These are phyloP conservation scores for Passer montanus DNA, from an alignment of 2,113 vertebrate genomes.

Conservation along the genomic window DNA sequence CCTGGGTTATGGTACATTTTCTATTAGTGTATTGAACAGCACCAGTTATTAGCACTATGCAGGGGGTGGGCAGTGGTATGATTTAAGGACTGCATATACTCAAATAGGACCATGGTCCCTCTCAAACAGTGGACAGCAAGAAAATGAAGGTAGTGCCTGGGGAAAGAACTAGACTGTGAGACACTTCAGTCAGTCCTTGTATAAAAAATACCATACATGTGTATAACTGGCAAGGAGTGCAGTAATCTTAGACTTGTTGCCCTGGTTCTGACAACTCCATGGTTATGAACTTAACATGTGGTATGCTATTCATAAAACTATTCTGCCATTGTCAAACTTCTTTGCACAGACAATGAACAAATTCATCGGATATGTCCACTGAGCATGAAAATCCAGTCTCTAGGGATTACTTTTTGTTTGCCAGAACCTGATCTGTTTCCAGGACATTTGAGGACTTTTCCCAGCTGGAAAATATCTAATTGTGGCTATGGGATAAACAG, in stretches of 20 bases:
- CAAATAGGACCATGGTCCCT: not conserved
- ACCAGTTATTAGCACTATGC: not conserved
- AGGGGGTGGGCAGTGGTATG: fast-evolving
- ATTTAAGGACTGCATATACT: not conserved
- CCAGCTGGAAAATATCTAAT: not conserved
- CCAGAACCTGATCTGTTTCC: not conserved
- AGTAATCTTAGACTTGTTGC: not conserved
- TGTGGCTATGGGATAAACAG: not conserved
- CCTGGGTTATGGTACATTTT: not conserved
- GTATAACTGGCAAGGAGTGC: not conserved
- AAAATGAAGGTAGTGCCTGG: not conserved
- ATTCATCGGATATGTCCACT: not conserved
- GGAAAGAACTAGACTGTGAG: not conserved
- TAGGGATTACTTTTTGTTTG: not conserved
- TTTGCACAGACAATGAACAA: not conserved
- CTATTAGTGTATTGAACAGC: not conserved
- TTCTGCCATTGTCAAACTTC: constrained; percentile 9
- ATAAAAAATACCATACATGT: not conserved
- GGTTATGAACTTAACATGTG: not conserved
- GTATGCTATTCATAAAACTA: not conserved
- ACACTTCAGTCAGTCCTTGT: not conserved
- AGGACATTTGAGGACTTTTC: constrained; percentile 5
- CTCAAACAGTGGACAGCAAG: not conserved
- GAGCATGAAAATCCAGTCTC: not conserved
- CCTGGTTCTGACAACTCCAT: not conserved